These are phyloP conservation scores for Larimichthys crocea DNA, from an alignment of 2,113 vertebrate species.

Conservation along the genomic window DNA sequence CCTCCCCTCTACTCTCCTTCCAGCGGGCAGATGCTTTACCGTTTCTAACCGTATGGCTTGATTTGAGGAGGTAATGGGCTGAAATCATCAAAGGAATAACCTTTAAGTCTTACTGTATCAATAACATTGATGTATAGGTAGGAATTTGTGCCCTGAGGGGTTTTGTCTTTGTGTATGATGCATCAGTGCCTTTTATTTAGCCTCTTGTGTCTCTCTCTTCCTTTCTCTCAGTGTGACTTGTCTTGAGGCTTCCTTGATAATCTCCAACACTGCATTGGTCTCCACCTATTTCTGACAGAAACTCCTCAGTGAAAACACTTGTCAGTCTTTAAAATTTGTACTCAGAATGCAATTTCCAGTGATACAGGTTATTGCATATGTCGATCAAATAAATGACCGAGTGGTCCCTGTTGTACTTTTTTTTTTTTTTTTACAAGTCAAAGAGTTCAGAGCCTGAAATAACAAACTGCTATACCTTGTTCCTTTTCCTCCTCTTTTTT, in stretches of 20 bases:
- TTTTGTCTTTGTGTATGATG: conserved; percentile 14
- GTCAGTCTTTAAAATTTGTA: conserved; percentile 22
- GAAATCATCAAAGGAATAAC: conserved; percentile 47
- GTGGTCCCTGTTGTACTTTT: neutral
- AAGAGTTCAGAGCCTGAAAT: neutral
- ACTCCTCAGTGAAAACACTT: conserved; percentile 18
- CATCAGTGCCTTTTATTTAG: conserved; percentile 39
- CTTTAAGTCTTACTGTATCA: conserved; percentile 54
- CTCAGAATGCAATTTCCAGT: conserved; percentile 31
- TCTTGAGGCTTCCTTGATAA: conserved; percentile 14
- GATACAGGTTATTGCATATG: conserved; percentile 49
- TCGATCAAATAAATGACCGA: conserved; percentile 50
- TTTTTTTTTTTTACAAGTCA: neutral
- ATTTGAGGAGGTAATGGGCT: conserved; percentile 52
- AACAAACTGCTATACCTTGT: neutral
- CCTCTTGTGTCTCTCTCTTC: conserved; percentile 18
- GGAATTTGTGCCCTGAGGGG: neutral
- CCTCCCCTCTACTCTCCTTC: conserved; percentile 31
- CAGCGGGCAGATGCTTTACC: conserved; percentile 18
- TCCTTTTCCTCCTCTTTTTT: neutral
- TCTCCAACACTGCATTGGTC: conserved; percentile 37
- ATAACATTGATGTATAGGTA: conserved; percentile 44
- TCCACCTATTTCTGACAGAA: conserved; percentile 38
- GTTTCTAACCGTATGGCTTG: conserved; percentile 39
- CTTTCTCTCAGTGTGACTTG: conserved; percentile 1